Evolutionary conservation across 2,797 vertebrate genomes (phyloP).

Genomic region (Hybognathus amarus): DNA sequence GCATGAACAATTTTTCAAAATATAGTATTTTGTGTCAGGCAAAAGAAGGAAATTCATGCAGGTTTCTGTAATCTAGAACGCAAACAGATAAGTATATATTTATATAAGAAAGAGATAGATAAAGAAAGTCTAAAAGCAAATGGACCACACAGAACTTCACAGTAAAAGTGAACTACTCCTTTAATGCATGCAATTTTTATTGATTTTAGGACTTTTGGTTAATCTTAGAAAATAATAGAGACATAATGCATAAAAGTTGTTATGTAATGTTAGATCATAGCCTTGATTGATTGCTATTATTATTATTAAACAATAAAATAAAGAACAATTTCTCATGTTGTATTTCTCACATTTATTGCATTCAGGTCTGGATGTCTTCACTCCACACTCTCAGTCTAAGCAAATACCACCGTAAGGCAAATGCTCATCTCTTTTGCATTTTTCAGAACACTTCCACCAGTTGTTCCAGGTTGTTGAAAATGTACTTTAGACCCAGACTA

Average conservation of each 20-base stretch:
- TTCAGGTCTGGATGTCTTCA: neutral
- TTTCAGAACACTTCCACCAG: neutral
- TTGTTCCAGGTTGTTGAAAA: conserved; percentile 33
- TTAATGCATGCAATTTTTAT: neutral
- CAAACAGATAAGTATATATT: too few relatives aligned
- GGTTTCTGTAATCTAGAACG: too few relatives aligned
- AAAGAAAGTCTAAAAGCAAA: neutral
- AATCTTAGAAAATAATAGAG: neutral
- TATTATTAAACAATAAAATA: neutral
- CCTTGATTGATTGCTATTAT: neutral
- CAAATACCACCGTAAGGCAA: neutral
- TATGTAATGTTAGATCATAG: neutral
- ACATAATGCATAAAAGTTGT: neutral
- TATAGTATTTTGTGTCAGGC: neutral
- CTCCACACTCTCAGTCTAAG: neutral
- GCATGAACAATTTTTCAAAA: neutral
- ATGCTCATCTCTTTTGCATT: neutral
- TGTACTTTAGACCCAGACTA: conserved; percentile 18
- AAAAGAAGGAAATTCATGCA: neutral
- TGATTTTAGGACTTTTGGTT: neutral
- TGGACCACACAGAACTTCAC: neutral
- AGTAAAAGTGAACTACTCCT: too few relatives aligned
- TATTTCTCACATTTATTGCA: neutral
- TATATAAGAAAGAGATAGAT: neutral
- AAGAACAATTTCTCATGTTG: neutral